Evolutionary conservation across 2,113 vertebrate genomes (phyloP).

Genomic region (Psilopogon haemacephalus): DNA sequence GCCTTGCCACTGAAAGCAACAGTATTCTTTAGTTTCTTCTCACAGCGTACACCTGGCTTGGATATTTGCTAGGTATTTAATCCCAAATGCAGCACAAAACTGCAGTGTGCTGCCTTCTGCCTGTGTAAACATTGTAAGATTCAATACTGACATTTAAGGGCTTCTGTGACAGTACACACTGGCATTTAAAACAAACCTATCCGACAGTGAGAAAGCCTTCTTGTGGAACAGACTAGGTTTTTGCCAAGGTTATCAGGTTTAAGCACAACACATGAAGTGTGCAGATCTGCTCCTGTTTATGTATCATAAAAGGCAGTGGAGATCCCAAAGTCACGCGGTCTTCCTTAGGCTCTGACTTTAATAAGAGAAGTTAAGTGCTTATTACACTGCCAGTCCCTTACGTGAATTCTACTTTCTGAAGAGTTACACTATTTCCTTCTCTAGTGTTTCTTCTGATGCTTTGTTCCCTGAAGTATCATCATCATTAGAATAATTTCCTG

Average conservation of each 20-base stretch:
- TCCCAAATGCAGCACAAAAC: neutral
- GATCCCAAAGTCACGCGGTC: neutral
- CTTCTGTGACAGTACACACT: neutral
- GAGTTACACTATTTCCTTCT: neutral
- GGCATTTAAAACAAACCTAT: neutral
- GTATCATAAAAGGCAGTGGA: neutral
- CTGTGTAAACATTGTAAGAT: neutral
- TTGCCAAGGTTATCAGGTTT: neutral
- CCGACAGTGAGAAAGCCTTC: neutral
- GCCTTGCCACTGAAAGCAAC: neutral
- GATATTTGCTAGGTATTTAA: neutral
- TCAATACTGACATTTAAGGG: neutral
- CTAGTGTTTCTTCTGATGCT: neutral
- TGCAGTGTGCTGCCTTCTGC: neutral
- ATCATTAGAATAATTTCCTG: constrained; percentile 75
- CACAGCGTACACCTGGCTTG: neutral
- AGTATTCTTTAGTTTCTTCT: neutral
- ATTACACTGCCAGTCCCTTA: neutral
- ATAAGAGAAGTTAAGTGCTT: neutral
- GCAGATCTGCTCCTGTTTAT: neutral
- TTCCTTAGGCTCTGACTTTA: neutral
- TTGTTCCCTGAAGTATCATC: constrained; percentile 22
- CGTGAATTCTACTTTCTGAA: neutral
- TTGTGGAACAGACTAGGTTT: neutral
- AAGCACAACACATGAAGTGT: neutral